phyloP scores from a whole-genome alignment of 2,888 invertebrate species.

The Nineta flava region DNA sequence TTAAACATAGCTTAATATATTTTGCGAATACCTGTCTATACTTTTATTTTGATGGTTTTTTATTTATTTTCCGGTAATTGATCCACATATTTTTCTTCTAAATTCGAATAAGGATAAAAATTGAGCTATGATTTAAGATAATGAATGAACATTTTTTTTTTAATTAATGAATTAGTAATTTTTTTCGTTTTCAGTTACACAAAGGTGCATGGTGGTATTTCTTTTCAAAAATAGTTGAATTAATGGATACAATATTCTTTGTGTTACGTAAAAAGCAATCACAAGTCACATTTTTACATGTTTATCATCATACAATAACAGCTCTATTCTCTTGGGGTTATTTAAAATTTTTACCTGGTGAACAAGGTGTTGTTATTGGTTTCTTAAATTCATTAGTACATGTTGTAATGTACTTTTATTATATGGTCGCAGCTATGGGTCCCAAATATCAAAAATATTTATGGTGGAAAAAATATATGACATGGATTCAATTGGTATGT shows the following conservation, averaged over 20 bases:
- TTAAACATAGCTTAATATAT: no score
- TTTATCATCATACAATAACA: slow-evolving; percentile 75
- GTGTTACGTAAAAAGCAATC: slow-evolving; percentile 78
- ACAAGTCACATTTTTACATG: slow-evolving; percentile 76
- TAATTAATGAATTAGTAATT: no score
- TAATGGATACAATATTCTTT: slow-evolving; percentile 74
- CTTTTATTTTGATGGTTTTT: no score
- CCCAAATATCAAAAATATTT: slow-evolving; percentile 32
- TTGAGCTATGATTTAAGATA: no score
- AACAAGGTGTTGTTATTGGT: slow-evolving; percentile 32
- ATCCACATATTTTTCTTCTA: no score
- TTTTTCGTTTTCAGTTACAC: slow-evolving; percentile 31
- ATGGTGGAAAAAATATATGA: slow-evolving; percentile 38
- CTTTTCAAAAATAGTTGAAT: slow-evolving; percentile 60
- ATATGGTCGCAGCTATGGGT: slow-evolving; percentile 32
- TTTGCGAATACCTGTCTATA: no score
- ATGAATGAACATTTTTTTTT: no score
- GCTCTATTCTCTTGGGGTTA: slow-evolving; percentile 69
- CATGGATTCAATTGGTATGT: slow-evolving; percentile 29
- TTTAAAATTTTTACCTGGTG: slow-evolving; percentile 58
- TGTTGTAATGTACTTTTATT: slow-evolving; percentile 35
- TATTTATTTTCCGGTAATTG: no score
- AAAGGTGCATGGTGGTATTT: slow-evolving; percentile 65
- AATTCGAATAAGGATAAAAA: no score
- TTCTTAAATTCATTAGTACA: slow-evolving; percentile 33